These are phyloP conservation scores for Latrodectus elegans DNA, from an alignment of 2,888 invertebrate species.

Conservation along the genomic window DNA sequence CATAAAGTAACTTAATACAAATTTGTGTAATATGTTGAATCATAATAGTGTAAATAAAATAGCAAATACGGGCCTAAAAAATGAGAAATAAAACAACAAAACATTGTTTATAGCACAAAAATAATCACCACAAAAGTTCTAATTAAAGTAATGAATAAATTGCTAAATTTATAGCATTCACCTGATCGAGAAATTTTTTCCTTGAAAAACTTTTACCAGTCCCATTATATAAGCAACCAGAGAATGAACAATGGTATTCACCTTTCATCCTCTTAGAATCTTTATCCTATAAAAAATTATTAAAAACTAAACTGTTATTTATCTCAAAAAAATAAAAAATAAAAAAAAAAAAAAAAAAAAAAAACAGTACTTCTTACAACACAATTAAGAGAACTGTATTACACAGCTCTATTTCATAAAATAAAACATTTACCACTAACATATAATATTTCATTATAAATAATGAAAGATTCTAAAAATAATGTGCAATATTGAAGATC, in stretches of 20 bases:
- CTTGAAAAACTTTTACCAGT: conserved; percentile 64
- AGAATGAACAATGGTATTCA: conserved; percentile 59
- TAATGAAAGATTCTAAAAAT: too few species aligned
- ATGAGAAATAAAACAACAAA: not conserved
- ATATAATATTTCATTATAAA: too few species aligned
- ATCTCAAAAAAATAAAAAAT: too few species aligned
- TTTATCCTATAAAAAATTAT: conserved; percentile 12
- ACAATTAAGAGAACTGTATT: too few species aligned
- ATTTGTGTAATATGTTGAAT: not conserved
- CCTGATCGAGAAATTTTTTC: conserved; percentile 65
- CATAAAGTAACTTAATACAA: not conserved
- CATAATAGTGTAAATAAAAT: not conserved
- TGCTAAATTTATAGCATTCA: conserved; percentile 8
- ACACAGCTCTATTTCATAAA: too few species aligned
- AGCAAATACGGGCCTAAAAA: not conserved
- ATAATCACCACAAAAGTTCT: not conserved
- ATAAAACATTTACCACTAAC: too few species aligned
- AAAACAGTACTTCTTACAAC: too few species aligned
- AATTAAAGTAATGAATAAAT: not conserved
- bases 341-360: too few species aligned
- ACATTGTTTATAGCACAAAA: not conserved
- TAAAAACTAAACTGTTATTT: too few species aligned
- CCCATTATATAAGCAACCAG: conserved; percentile 62
- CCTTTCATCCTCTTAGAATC: conserved; percentile 42
- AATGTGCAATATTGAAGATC: too few species aligned